Evolutionary conservation across 2,888 invertebrate genomes (phyloP), one percentile per base, ranked within the genome.

Genomic region (Drosophila testacea): DNA sequence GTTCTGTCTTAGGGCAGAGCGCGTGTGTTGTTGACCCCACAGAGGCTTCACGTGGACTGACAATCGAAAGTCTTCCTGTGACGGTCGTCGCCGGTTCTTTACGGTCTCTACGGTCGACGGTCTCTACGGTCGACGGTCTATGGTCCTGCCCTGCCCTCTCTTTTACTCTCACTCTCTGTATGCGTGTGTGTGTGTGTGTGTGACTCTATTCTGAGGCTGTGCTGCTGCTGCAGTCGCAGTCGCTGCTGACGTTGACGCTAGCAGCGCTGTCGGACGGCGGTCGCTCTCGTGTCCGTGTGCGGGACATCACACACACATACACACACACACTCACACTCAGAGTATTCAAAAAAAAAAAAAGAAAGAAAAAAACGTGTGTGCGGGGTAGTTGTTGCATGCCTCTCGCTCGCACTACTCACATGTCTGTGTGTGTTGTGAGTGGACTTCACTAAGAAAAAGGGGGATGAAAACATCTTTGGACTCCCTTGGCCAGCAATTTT

Each of bases 41-140:
- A 91, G 90, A 89, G 90, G 91, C 88, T 91, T 90, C 88, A 84
- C 90, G 91, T 91, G 91, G 90, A 92, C 92, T 92, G 91, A 91
- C 87, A 85, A 84, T 86, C 81, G 76, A 81, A 78, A 81, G 89
- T 81, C 76, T 74, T 88, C 82, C 90, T 85, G 80, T 81, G 88
- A 82, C 88, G 80, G 82, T 83, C 88, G 89, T 82, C 79, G 72
- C 46, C 79, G 79, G 73, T 71, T 59, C 6, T 30, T 41, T 48
- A 30, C 50, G 42, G 52, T 50, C 57, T 50, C 39, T 10, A n/a
- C 51, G 38, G 42, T 61, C 54, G 50, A 65, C 52, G 41, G 52
- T 34, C 52, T 22, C 22, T 2, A 41, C 70, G 60, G 63, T 71
- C 46, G 56, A 11, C 55, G 34, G 44, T 52, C 51, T 62, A 46